A percentile compares a stretch with the other conserved stretches of the same genome.
These are phyloP conservation scores for Drosophila insularis DNA, from an alignment of 1,140 invertebrate species.

Conservation along the genomic window DNA sequence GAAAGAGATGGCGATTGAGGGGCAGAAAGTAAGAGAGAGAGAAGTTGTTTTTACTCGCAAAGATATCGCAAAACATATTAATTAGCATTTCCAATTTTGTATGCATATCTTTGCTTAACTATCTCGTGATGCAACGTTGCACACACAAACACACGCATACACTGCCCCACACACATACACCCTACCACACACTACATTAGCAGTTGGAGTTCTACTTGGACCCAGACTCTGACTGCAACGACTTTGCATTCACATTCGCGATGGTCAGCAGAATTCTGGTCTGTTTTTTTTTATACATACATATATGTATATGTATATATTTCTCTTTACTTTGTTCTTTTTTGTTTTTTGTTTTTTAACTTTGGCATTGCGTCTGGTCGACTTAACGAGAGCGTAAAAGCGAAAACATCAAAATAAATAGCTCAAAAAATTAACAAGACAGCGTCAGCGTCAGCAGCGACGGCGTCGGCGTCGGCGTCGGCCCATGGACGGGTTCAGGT, in stretches of 20 bases:
- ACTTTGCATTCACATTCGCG: conserved; percentile 37
- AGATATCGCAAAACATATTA: conserved; percentile 76
- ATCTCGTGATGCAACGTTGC: conserved; percentile 77
- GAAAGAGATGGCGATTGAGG: neutral
- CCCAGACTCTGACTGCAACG: neutral
- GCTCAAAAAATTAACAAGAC: conserved; percentile 80
- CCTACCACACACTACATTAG: conserved; percentile 2
- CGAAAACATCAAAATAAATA: conserved; percentile 81
- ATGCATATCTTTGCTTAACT: conserved; percentile 72
- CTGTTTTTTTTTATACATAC: conserved; percentile 30
- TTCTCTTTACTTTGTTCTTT: conserved; percentile 18
- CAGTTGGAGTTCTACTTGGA: neutral
- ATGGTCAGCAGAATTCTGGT: conserved; percentile 61
- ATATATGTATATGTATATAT: too few relatives aligned
- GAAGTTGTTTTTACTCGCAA: conserved; percentile 43
- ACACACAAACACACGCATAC: conserved; percentile 26
- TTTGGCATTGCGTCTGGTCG: conserved; percentile 69
- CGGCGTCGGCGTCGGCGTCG: conserved; percentile 4
- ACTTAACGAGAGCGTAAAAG: conserved; percentile 80
- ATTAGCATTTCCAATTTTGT: conserved; percentile 79
- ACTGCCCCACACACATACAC: conserved; percentile 16
- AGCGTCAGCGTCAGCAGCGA: conserved; percentile 44
- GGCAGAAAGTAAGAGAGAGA: conserved; percentile 9
- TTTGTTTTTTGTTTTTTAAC: conserved; percentile 38
- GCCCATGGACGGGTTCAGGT: conserved; percentile 19